Conservation (phyloP, 2,888 invertebrate genomes). For the Drosophila melanosoma region DNA sequence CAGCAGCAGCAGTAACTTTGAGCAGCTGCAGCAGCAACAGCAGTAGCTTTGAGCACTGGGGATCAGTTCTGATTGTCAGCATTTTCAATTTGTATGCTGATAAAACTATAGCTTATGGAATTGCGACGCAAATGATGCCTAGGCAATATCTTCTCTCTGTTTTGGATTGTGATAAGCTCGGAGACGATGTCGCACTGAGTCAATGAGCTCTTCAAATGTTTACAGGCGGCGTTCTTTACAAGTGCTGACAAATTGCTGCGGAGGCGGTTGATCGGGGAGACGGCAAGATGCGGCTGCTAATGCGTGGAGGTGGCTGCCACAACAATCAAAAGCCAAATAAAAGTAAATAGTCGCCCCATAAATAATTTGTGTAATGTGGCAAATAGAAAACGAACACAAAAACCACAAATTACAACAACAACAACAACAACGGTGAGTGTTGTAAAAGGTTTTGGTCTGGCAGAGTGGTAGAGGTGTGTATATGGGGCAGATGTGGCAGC, state of each 20-base stretch:
- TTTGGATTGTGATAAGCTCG: slow-evolving; percentile 40
- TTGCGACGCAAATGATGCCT: slow-evolving; percentile 51
- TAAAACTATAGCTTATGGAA: slow-evolving; percentile 43
- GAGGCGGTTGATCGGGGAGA: slow-evolving; percentile 24
- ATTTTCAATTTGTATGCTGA: slow-evolving; percentile 25
- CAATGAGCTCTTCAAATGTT: slow-evolving; percentile 31
- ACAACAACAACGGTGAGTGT: slow-evolving; percentile 44
- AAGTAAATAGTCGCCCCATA: slow-evolving; percentile 66
- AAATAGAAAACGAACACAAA: slow-evolving; percentile 50
- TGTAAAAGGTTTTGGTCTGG: slow-evolving; percentile 35
- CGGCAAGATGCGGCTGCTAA: slow-evolving; percentile 5
- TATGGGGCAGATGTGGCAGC: slow-evolving; percentile 26
- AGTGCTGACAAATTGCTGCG: slow-evolving; percentile 65
- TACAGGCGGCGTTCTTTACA: slow-evolving; percentile 34
- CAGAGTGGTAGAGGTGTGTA: slow-evolving; percentile 1
- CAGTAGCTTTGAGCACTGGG: background rate
- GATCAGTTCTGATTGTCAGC: slow-evolving; percentile 10
- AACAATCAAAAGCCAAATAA: slow-evolving; percentile 66
- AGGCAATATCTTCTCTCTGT: slow-evolving; percentile 4
- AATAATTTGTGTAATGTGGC: slow-evolving; percentile 62
- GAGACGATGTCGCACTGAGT: slow-evolving; percentile 27
- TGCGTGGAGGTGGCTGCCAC: slow-evolving; percentile 41
- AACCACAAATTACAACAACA: slow-evolving; percentile 10
- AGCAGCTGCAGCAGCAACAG: background rate
- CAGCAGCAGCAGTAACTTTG: background rate